Percentiles rank a stretch among this genome's conserved stretches.
phyloP scores from a whole-genome alignment of 1,140 invertebrate genomes.

The Eurosta solidaginis region DNA sequence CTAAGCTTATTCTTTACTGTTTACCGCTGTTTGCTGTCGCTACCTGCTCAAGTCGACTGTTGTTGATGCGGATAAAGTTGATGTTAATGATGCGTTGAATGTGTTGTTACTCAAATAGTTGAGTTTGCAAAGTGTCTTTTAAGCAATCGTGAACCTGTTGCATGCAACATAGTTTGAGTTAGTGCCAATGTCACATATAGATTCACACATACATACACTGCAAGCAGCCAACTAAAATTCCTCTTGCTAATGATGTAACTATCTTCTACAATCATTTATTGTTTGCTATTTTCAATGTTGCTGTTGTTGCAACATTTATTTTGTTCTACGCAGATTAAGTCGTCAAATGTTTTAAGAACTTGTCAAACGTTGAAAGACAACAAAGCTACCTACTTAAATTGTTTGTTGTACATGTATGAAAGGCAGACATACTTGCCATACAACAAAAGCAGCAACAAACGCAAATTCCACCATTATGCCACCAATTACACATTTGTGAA shows the following conservation, averaged over 20 bases:
- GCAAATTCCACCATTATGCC: neutral
- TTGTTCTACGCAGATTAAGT: conserved; percentile 9
- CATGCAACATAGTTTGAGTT: neutral
- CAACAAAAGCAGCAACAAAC: neutral
- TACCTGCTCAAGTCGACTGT: too few species aligned
- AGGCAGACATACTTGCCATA: neutral
- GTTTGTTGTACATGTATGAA: conserved; percentile 1
- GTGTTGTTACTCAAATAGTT: neutral
- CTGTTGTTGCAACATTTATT: neutral
- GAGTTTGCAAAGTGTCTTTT: neutral
- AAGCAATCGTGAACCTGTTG: neutral
- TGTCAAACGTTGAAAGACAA: neutral
- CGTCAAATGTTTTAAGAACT: conserved; percentile 19
- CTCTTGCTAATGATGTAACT: neutral
- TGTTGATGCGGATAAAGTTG: neutral
- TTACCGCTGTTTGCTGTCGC: neutral
- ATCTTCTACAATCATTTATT: neutral
- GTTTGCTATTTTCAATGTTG: neutral
- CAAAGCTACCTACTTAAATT: neutral
- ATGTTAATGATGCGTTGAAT: neutral
- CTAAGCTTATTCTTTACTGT: neutral
- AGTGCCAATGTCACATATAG: neutral
- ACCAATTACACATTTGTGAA: conserved; percentile 14
- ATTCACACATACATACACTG: neutral
- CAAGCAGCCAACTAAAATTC: conserved; percentile 7